Percentiles rank a stretch among this genome's conserved stretches.
phyloP scores from a whole-genome alignment of 1,140 invertebrate species.

The Pectinophora gossypiella region DNA sequence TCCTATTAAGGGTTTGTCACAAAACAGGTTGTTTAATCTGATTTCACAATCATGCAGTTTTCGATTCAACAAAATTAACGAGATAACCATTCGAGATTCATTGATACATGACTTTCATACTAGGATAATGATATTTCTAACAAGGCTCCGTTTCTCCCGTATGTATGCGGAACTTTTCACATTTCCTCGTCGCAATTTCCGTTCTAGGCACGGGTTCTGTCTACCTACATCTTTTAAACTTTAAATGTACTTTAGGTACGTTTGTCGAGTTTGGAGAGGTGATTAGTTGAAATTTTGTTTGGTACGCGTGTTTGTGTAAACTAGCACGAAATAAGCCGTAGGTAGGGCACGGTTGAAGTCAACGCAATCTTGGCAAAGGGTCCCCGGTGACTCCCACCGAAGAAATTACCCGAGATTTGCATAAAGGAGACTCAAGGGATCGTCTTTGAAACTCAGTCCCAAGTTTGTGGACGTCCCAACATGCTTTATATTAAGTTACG shows the following conservation, averaged over 20 bases:
- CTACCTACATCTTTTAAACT: conserved; percentile 24
- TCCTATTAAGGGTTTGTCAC: too few species aligned
- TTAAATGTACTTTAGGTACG: conserved; percentile 12
- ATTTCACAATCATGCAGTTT: neutral
- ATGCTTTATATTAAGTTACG: conserved; percentile 49
- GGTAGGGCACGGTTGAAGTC: conserved; percentile 30
- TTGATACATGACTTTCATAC: neutral
- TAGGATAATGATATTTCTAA: conserved; percentile 12
- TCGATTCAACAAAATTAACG: neutral
- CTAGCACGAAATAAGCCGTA: conserved; percentile 24
- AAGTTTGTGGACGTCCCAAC: conserved; percentile 45
- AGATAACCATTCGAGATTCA: too few species aligned
- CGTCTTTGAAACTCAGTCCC: conserved; percentile 41
- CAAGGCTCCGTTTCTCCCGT: conserved; percentile 4
- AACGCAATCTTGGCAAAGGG: conserved; percentile 41
- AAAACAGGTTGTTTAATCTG: too few species aligned
- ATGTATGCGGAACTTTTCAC: conserved; percentile 40
- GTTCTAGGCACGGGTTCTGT: conserved; percentile 13
- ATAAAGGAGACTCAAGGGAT: conserved; percentile 51
- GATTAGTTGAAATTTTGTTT: neutral
- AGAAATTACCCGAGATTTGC: conserved; percentile 55
- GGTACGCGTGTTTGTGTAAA: conserved; percentile 16
- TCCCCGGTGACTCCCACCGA: conserved; percentile 42
- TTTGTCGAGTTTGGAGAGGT: neutral
- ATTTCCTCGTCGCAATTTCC: conserved; percentile 42